These are phyloP conservation scores for Stramonita haemastoma DNA, from an alignment of 2,888 invertebrate genomes.

Conservation along the genomic window DNA sequence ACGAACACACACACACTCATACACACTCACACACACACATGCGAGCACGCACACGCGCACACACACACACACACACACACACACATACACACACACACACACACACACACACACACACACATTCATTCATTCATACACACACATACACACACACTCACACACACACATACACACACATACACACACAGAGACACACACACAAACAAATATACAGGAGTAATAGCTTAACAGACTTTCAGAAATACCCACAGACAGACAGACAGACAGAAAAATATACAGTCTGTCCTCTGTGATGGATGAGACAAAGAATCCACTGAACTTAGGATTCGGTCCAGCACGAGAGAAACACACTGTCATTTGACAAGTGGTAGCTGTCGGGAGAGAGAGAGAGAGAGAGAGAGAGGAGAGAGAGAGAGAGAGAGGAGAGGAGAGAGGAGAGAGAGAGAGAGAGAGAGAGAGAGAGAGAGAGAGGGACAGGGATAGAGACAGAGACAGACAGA, in stretches of 20 bases:
- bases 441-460: not conserved
- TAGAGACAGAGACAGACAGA: slow-evolving; percentile 13
- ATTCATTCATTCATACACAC: not conserved
- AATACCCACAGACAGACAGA: no score
- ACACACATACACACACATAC: not conserved
- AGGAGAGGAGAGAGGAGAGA: not conserved
- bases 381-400: not conserved
- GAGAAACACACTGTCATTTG: no score
- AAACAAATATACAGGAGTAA: no score
- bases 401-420: not conserved
- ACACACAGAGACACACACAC: no score
- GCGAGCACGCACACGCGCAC: not conserved
- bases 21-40: not conserved
- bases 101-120: not conserved
- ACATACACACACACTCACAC: not conserved
- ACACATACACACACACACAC: not conserved
- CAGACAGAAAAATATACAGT: no score
- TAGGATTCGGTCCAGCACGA: no score
- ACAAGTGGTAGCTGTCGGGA: no score
- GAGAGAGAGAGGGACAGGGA: not conserved
- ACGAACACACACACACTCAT: not conserved
- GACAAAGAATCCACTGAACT: no score
- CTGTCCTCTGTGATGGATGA: no score
- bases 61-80: not conserved
- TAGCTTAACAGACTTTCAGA: no score